Conservation (phyloP, 2,113 vertebrate species). For the Colaptes auratus region DNA sequence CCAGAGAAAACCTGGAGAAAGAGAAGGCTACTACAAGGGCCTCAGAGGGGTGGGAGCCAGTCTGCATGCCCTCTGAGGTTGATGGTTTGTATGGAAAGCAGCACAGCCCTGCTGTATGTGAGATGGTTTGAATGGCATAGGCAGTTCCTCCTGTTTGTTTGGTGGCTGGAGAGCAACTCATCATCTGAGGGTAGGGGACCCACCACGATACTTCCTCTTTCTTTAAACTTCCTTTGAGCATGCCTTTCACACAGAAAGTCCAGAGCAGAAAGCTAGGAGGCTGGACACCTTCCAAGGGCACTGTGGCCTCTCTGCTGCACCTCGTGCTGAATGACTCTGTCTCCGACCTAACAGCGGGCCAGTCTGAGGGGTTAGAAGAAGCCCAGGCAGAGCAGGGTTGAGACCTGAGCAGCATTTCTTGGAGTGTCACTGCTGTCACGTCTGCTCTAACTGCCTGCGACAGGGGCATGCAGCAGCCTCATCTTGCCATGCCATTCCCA, state of each 20-base stretch:
- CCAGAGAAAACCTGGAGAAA: background rate
- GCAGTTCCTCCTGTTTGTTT: background rate
- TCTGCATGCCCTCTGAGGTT: background rate
- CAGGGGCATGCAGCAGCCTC: conserved; percentile 6
- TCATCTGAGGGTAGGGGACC: background rate
- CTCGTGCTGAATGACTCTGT: background rate
- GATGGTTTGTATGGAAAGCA: background rate
- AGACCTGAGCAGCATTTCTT: background rate
- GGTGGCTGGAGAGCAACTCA: background rate
- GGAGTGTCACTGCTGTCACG: background rate
- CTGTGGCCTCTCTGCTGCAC: background rate
- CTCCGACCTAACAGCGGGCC: background rate
- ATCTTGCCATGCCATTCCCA: conserved; percentile 26
- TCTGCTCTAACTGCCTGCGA: conserved; percentile 19
- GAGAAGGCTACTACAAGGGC: background rate
- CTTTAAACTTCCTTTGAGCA: background rate
- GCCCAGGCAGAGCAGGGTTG: background rate
- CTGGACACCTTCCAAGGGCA: background rate
- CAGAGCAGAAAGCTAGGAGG: background rate
- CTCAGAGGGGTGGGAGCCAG: background rate
- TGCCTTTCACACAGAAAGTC: background rate
- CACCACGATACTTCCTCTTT: background rate
- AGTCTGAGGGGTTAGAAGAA: background rate
- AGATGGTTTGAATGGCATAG: background rate
- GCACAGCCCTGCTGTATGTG: accelerated